phyloP scores from a whole-genome alignment of 1,140 invertebrate genomes.

The Campoletis sonorensis region DNA sequence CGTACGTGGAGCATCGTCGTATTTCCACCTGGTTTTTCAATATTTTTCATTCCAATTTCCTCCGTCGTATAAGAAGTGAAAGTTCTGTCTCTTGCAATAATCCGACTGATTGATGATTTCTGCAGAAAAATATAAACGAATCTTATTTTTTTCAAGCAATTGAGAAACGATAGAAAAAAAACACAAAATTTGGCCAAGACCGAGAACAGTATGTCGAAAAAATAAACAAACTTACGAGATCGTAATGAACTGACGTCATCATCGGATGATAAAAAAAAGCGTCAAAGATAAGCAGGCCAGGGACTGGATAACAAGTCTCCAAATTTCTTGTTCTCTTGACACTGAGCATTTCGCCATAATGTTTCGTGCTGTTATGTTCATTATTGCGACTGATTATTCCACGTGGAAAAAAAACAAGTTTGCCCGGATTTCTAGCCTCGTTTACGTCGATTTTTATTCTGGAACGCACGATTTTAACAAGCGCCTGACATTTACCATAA shows the following conservation, averaged over 20 bases:
- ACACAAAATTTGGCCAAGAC: background rate
- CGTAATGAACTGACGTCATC: constrained; percentile 38
- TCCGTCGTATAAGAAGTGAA: constrained; percentile 35
- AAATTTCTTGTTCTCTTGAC: constrained; percentile 37
- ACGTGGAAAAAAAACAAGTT: no score
- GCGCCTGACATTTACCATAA: constrained; percentile 26
- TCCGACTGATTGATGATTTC: constrained; percentile 37
- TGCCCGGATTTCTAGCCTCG: no score
- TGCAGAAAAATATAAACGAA: background rate
- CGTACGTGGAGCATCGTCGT: constrained; percentile 28
- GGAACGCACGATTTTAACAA: constrained; percentile 18
- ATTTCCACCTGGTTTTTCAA: constrained; percentile 6
- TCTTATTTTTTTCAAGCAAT: no score
- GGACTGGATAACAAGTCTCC: constrained; percentile 31
- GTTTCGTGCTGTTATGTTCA: background rate
- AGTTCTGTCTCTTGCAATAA: background rate
- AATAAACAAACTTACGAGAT: constrained; percentile 18
- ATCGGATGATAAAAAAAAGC: constrained; percentile 25
- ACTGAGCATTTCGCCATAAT: constrained; percentile 3
- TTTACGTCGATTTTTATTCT: background rate
- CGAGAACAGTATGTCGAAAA: background rate
- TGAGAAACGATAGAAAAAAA: background rate
- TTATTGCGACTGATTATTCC: no score
- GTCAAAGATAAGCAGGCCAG: constrained; percentile 21
- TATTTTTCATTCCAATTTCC: constrained; percentile 28